A percentile compares a stretch with the other conserved stretches of the same genome.
Conservation (phyloP, 2,113 vertebrate species). For the Triplophysa siluroides region DNA sequence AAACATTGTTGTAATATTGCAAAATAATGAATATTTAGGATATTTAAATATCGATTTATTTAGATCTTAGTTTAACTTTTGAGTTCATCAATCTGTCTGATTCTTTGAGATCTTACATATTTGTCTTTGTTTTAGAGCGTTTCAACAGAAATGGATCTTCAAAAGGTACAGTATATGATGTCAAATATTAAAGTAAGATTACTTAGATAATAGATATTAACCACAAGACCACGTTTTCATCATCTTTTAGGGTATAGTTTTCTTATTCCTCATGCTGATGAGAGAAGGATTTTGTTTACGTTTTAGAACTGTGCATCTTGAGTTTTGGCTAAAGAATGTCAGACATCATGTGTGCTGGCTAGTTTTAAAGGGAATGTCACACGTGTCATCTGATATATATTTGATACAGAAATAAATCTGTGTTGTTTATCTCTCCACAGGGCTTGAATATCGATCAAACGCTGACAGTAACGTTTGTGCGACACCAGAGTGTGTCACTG, state of each 20-base stretch:
- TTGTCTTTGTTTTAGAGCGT: constrained; percentile 61
- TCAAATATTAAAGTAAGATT: background rate
- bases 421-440: constrained; percentile 67
- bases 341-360: background rate
- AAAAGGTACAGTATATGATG: constrained; percentile 47
- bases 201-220: background rate
- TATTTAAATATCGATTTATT: too few species aligned
- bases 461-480: constrained; percentile 73
- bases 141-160: constrained; percentile 61
- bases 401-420: background rate
- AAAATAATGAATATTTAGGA: too few species aligned
- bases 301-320: background rate
- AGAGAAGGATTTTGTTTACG: too few species aligned
- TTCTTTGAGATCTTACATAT: background rate
- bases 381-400: background rate
- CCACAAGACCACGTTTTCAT: background rate
- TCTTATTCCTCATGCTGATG: too few species aligned
- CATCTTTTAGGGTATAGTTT: background rate
- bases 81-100: background rate
- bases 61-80: background rate
- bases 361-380: constrained; percentile 17
- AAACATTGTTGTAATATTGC: too few species aligned
- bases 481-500: constrained; percentile 85
- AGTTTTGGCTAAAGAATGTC: background rate
- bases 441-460: constrained; percentile 58